Conservation (phyloP, 2,888 invertebrate genomes). For the Polyploca ridens region DNA sequence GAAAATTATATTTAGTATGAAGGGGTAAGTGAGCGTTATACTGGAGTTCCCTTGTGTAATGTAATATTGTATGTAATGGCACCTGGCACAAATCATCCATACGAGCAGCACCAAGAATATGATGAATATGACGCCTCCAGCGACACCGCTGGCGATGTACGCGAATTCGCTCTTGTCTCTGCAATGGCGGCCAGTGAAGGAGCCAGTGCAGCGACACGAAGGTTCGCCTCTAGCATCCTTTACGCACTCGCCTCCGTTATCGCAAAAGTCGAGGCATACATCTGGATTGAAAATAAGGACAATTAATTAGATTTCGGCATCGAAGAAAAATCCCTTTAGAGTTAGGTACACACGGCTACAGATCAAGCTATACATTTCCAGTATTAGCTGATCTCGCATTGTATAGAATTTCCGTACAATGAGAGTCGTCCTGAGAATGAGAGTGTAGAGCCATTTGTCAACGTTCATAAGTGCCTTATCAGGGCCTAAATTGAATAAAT, state of each 20-base stretch:
- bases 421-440: no score
- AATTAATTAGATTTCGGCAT: no score
- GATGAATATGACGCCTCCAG: constrained; percentile 96
- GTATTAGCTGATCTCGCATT: no score
- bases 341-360: no score
- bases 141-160: constrained; percentile 97
- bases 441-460: no score
- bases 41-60: background rate
- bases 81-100: constrained; percentile 98
- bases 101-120: constrained; percentile 96
- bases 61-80: constrained; percentile 25
- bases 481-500: no score
- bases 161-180: constrained; percentile 97
- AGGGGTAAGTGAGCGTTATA: background rate
- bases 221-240: constrained; percentile 93
- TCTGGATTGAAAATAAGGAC: constrained; percentile 75
- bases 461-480: no score
- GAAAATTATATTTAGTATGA: no score
- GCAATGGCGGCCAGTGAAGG: constrained; percentile 95
- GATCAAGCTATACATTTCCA: no score
- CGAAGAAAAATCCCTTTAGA: no score
- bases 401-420: no score
- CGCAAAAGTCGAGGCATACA: constrained; percentile 93
- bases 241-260: constrained; percentile 95
- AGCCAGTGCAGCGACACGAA: constrained; percentile 95